Evolutionary conservation across 1,140 invertebrate species (phyloP).

Genomic region (Eumaeus atala): DNA sequence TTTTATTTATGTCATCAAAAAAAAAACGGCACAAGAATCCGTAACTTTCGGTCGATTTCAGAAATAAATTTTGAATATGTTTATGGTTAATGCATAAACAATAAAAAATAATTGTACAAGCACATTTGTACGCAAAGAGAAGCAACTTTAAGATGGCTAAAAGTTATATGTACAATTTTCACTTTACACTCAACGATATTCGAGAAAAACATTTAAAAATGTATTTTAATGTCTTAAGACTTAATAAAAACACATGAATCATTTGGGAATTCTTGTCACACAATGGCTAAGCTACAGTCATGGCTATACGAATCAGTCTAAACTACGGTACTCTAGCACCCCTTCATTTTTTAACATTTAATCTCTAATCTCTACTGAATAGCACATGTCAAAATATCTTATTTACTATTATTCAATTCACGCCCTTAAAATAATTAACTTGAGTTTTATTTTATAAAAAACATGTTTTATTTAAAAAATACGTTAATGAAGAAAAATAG

Average conservation of each 20-base stretch:
- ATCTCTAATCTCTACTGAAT: conserved; percentile 18
- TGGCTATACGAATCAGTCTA: conserved; percentile 69
- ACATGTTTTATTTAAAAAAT: too few species aligned
- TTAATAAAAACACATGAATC: conserved; percentile 18
- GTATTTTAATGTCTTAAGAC: not conserved
- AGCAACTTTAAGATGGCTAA: too few species aligned
- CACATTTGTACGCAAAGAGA: too few species aligned
- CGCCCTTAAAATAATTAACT: not conserved
- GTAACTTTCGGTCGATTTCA: not conserved
- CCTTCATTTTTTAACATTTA: conserved; percentile 25
- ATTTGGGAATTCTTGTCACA: conserved; percentile 25
- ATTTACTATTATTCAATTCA: not conserved
- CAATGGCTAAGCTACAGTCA: conserved; percentile 42
- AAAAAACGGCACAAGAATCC: conserved; percentile 8
- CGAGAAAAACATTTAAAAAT: too few species aligned
- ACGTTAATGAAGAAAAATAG: too few species aligned
- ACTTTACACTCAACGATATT: too few species aligned
- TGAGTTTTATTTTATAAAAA: not conserved
- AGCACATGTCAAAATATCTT: conserved; percentile 6
- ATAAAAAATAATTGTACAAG: conserved; percentile 4
- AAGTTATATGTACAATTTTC: too few species aligned
- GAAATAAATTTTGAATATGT: conserved; percentile 1
- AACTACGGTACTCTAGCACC: conserved; percentile 53
- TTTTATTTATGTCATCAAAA: not conserved
- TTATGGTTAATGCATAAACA: not conserved